Evolutionary conservation across 1,140 invertebrate species (phyloP).

Genomic region (Caenorhabditis inopinata): DNA sequence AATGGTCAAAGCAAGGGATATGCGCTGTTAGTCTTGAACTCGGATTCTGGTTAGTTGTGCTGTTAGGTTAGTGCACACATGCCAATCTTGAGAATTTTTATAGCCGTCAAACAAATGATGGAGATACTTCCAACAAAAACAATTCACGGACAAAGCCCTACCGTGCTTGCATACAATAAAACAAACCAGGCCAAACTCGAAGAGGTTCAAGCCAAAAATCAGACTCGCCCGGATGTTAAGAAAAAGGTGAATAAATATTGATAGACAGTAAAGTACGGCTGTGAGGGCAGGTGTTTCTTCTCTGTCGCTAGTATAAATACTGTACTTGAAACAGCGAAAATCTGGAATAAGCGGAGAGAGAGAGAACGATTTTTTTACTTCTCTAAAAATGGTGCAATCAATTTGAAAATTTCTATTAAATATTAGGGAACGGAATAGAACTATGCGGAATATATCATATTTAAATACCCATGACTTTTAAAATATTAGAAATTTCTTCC

Average conservation of each 20-base stretch:
- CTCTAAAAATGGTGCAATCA: too few species aligned
- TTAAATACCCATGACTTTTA: too few species aligned
- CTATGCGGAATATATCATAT: too few species aligned
- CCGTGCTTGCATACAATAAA: constrained; percentile 91
- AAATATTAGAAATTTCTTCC: too few species aligned
- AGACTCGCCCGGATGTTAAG: constrained; percentile 68
- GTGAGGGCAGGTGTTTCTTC: too few species aligned
- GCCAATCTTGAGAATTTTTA: not conserved
- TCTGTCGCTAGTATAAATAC: too few species aligned
- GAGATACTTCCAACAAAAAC: constrained; percentile 85
- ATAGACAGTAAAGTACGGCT: not conserved
- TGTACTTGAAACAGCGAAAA: too few species aligned
- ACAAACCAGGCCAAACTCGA: constrained; percentile 77
- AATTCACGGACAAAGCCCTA: constrained; percentile 86
- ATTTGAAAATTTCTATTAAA: too few species aligned
- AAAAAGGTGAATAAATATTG: constrained; percentile 78
- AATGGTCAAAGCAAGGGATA: constrained; percentile 98
- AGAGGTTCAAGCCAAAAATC: constrained; percentile 67
- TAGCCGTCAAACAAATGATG: constrained; percentile 79
- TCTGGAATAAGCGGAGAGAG: too few species aligned
- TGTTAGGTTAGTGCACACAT: too few species aligned
- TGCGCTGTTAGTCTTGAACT: constrained; percentile 85
- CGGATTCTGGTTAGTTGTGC: constrained; percentile 75
- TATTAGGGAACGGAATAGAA: too few species aligned
- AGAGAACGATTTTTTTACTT: too few species aligned